Conservation (phyloP, 2,888 invertebrate genomes). For the Gymnoscelis rufifasciata region DNA sequence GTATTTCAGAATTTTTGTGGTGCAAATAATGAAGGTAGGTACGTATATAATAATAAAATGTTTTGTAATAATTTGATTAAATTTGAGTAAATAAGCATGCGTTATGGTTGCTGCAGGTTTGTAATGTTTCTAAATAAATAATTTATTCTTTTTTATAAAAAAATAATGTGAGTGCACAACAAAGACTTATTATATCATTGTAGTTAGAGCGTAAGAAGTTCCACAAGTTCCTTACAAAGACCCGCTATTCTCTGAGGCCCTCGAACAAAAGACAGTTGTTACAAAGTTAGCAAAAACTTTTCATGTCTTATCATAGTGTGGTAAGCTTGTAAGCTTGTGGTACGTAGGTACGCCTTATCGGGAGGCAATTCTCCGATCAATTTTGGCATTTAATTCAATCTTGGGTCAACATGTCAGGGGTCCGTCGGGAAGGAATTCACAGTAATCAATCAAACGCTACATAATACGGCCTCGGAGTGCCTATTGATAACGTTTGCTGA, state of each 20-base stretch:
- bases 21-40: too few species aligned
- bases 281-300: neutral
- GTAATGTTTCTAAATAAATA: too few species aligned
- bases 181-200: neutral
- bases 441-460: conserved; percentile 52
- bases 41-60: too few species aligned
- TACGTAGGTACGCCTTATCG: conserved; percentile 19
- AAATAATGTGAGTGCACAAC: neutral
- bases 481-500: conserved; percentile 16
- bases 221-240: too few species aligned
- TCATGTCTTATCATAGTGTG: conserved; percentile 4
- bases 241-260: neutral
- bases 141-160: too few species aligned
- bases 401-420: conserved; percentile 42
- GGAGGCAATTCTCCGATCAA: conserved; percentile 31
- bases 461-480: conserved; percentile 18
- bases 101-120: too few species aligned
- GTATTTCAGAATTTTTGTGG: too few species aligned
- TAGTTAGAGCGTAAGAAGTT: too few species aligned
- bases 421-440: conserved; percentile 44
- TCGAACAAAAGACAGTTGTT: neutral
- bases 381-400: conserved; percentile 46
- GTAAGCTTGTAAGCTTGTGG: conserved; percentile 4
- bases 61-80: too few species aligned
- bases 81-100: too few species aligned